Base-by-base conservation (phyloP, 1,140 invertebrate species). In the Cyclargus thomasi region DNA sequence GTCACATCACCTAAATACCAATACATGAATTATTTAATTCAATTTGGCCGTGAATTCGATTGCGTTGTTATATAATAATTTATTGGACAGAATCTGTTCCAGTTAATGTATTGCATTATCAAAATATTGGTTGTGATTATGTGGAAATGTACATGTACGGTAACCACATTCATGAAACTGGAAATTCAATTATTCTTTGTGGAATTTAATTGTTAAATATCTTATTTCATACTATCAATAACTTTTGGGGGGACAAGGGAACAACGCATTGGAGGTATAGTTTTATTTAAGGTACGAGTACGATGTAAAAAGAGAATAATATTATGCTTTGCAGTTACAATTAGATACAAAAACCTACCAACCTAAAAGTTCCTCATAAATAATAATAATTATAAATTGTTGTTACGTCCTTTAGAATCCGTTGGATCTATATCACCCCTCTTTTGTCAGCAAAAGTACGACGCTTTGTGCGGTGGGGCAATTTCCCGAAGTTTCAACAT, bases 381-480 rank as follows among this genome's bases (percentile, higher is more conserved):
- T 11, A 2, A 53, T n/a, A 1, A 53, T 11, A 3, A 2, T 53
- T 53, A 17, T n/a, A 4, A 29, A 8, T 47, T 47, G 18, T 18
- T 1, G 20, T 7, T 59, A 59, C 6, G 8, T 20, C 18, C 1
- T 18, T 20, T 59, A 17, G 16, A 55, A 29, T 29, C 29, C 16
- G 17, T 20, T 18, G 18, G 20, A 10, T 59, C 6, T 20, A 59
- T 47, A 47, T 47, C 39, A 59, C 18, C 10, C 20, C 18, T 5
- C 17, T 55, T 55, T 59, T 59, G 55, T 59, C 55, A 59, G 21
- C 55, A 20, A 20, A 20, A 18, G 55, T 59, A 20, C 10, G 55
- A 11, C 55, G 55, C 18, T 59, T 18, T 20, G 20, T 47, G 55
- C 18, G 55, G 17, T 11, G 55, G 7, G 10, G 55, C 1, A 20